Conservation (phyloP, 2,113 vertebrate species). For the Lycaon pictus region DNA sequence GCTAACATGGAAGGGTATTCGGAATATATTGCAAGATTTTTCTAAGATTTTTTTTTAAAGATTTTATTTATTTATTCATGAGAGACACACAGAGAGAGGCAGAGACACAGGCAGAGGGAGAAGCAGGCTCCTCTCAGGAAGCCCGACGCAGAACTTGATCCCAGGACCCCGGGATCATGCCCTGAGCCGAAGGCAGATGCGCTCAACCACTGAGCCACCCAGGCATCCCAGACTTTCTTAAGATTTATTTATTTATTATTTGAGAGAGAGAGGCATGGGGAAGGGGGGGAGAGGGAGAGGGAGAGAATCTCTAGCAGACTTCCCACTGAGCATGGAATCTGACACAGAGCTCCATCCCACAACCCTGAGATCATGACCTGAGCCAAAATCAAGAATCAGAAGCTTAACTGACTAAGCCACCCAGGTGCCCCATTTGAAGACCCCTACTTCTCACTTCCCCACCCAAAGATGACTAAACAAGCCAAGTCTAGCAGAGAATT, state of each 20-base stretch:
- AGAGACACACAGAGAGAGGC: too few species aligned
- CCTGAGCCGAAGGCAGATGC: too few species aligned
- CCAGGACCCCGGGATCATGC: too few species aligned
- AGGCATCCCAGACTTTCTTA: background rate
- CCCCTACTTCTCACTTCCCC: background rate
- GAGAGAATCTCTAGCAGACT: background rate
- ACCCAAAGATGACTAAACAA: slow-evolving; percentile 24
- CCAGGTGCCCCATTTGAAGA: background rate
- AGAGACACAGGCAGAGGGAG: too few species aligned
- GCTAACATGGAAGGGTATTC: background rate
- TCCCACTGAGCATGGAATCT: background rate
- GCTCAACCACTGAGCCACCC: too few species aligned
- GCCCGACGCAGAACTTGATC: too few species aligned
- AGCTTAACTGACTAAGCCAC: background rate
- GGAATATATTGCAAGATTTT: background rate
- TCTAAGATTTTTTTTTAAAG: background rate
- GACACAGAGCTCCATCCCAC: background rate
- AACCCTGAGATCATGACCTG: background rate
- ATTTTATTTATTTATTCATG: too few species aligned
- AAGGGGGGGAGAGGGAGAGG: background rate
- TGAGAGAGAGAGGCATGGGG: background rate
- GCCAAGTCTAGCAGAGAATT: slow-evolving; percentile 38
- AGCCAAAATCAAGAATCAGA: background rate
- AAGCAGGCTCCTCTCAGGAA: too few species aligned
- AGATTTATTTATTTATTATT: background rate